Percentiles rank a stretch among this genome's conserved stretches.
These are phyloP conservation scores for Hypocryptadius cinnamomeus DNA, from an alignment of 2,113 vertebrate genomes.

Conservation along the genomic window DNA sequence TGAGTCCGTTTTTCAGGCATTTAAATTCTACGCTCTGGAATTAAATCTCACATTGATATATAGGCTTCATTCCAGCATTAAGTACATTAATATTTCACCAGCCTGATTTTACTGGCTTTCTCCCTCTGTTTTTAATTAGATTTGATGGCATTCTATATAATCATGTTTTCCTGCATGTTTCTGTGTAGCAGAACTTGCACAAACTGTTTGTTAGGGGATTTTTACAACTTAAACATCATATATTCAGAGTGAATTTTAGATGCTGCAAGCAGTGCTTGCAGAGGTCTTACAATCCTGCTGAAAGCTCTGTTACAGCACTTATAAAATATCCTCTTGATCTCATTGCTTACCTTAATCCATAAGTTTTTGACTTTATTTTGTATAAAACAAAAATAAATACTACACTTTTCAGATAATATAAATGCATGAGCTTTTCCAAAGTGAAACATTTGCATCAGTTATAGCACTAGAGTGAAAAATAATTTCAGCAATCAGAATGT, in stretches of 20 bases:
- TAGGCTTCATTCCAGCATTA: conserved; percentile 38
- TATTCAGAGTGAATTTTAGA: not conserved
- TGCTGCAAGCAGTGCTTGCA: not conserved
- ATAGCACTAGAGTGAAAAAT: conserved; percentile 35
- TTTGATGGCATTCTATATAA: conserved; percentile 15
- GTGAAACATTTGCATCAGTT: conserved; percentile 29
- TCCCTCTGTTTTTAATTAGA: conserved; percentile 41
- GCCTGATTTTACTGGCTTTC: conserved; percentile 28
- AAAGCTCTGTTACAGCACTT: not conserved
- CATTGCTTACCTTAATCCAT: not conserved
- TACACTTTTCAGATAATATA: conserved; percentile 3
- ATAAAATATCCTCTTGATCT: conserved; percentile 3
- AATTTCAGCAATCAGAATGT: conserved; percentile 37
- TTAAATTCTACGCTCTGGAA: conserved; percentile 36
- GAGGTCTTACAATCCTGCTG: not conserved
- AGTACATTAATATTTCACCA: conserved; percentile 35
- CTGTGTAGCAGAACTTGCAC: not conserved
- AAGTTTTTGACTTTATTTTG: conserved; percentile 7
- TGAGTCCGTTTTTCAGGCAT: conserved; percentile 10
- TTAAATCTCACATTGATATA: conserved; percentile 49
- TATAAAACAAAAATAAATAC: conserved; percentile 16
- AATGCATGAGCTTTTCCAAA: conserved; percentile 49
- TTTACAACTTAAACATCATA: conserved; percentile 8
- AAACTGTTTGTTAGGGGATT: conserved; percentile 3
- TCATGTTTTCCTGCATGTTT: not conserved